phyloP scores from a whole-genome alignment of 2,888 invertebrate species.

The Julus scanicus region DNA sequence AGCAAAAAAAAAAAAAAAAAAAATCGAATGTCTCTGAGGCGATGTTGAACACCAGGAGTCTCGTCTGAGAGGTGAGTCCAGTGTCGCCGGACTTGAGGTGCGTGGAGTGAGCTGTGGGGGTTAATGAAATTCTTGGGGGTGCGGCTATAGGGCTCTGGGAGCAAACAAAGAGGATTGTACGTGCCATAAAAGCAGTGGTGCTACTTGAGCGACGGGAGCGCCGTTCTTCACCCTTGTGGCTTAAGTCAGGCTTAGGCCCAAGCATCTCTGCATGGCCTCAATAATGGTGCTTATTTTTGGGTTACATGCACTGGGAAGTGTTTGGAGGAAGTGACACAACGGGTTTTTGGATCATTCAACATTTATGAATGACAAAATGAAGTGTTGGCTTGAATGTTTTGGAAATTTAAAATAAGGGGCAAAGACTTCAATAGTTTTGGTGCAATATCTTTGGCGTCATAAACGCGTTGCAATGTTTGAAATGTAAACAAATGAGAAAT shows the following conservation, averaged over 20 bases:
- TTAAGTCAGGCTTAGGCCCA: background rate
- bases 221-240: background rate
- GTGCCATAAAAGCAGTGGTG: conserved; percentile 7
- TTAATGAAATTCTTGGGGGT: background rate
- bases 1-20: no score
- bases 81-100: conserved; percentile 9
- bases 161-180: background rate
- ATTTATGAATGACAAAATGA: no score
- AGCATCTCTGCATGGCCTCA: background rate
- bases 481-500: no score
- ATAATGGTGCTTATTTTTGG: background rate
- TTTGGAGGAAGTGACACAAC: background rate
- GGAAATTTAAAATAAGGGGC: no score
- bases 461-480: no score
- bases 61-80: conserved; percentile 1
- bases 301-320: background rate
- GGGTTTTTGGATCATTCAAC: background rate
- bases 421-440: no score
- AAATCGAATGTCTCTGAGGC: background rate
- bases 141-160: background rate
- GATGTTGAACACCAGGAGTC: background rate
- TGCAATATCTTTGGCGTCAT: no score
- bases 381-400: no score
- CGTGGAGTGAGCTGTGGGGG: background rate
- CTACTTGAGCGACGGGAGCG: conserved; percentile 38